Percentiles rank a stretch among this genome's conserved stretches.
These are phyloP conservation scores for Ageneiosus marmoratus DNA, from an alignment of 2,113 vertebrate species.

Conservation along the genomic window DNA sequence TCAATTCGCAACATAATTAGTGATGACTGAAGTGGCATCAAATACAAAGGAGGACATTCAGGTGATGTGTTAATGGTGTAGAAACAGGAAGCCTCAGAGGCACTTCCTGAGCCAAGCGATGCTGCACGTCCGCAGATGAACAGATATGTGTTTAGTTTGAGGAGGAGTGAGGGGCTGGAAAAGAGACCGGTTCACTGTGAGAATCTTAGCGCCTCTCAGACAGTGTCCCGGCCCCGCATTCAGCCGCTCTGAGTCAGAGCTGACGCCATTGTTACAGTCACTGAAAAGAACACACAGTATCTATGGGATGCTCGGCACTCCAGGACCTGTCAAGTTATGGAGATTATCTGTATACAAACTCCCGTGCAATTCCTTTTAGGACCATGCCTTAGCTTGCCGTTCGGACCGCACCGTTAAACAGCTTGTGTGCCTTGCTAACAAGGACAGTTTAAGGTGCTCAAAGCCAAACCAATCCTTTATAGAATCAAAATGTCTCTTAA, in stretches of 20 bases:
- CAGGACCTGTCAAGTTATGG: neutral
- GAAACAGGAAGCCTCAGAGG: neutral
- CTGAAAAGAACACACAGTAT: neutral
- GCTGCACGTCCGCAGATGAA: neutral
- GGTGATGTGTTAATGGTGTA: neutral
- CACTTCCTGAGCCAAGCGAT: neutral
- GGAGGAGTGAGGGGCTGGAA: slow-evolving; percentile 87
- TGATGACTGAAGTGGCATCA: neutral
- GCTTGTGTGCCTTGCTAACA: neutral
- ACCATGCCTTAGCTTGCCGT: neutral
- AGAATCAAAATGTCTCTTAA: neutral
- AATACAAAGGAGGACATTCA: neutral
- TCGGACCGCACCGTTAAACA: neutral
- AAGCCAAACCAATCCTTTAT: neutral
- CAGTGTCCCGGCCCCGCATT: slow-evolving; percentile 93
- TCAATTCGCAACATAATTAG: neutral
- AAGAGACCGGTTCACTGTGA: slow-evolving; percentile 99
- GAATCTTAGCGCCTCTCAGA: slow-evolving; percentile 90
- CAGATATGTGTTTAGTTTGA: slow-evolving; percentile 51
- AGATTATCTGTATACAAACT: neutral
- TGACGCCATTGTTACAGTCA: neutral
- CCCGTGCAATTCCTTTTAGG: neutral
- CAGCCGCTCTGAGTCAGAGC: slow-evolving; percentile 68
- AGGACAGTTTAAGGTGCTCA: neutral
- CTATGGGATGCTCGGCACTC: neutral